Conservation (phyloP, 2,888 invertebrate genomes). For the Idaea dimidiata region DNA sequence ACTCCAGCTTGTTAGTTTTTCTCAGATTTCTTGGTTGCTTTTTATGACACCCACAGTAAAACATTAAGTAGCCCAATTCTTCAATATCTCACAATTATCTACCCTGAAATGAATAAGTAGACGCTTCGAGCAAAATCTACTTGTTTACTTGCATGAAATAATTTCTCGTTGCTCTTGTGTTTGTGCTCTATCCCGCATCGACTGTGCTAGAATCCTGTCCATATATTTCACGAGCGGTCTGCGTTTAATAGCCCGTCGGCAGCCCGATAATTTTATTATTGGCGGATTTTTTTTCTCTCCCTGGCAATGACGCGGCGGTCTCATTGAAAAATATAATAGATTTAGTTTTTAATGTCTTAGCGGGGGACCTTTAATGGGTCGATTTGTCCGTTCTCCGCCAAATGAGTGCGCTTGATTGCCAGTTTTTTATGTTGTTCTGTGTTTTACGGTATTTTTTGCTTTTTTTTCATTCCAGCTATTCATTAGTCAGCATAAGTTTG, state of each 20-base stretch:
- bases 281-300: conserved; percentile 59
- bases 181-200: conserved; percentile 29
- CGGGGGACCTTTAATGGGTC: conserved; percentile 44
- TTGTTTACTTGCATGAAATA: background rate
- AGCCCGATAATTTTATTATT: conserved; percentile 78
- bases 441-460: conserved; percentile 12
- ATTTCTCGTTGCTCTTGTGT: conserved; percentile 29
- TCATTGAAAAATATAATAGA: conserved; percentile 66
- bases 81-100: no score
- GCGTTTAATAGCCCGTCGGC: conserved; percentile 75
- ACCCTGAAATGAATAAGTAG: no score
- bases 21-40: no score
- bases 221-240: conserved; percentile 75
- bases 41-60: no score
- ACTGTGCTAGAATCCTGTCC: conserved; percentile 47
- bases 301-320: conserved; percentile 61
- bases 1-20: no score
- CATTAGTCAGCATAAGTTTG: background rate
- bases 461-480: background rate
- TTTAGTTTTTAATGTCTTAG: conserved; percentile 51
- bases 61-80: no score
- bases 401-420: conserved; percentile 44
- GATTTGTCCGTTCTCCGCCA: conserved; percentile 34
- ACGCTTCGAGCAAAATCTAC: no score
- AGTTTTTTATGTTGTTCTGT: conserved; percentile 35